These are phyloP conservation scores for Cassiopea andromeda DNA, from an alignment of 30 jellyfish, hydroid and myxozoan species.

Conservation along the genomic window DNA sequence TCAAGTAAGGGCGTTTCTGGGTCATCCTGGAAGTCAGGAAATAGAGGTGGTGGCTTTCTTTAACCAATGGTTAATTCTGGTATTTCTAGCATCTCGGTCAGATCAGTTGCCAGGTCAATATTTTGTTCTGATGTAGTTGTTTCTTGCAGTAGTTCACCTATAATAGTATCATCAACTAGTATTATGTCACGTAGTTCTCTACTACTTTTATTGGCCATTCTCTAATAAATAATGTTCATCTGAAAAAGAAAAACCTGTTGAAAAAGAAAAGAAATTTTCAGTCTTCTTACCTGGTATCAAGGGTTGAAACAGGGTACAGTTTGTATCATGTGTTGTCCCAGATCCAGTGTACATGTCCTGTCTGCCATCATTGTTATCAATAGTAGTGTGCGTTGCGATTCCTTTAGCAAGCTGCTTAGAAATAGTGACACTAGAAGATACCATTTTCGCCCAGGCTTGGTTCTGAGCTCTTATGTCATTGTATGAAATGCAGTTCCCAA, in stretches of 20 bases:
- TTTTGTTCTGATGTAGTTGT: neutral
- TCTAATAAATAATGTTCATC: neutral
- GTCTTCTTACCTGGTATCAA: conserved; percentile 32
- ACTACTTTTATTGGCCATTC: neutral
- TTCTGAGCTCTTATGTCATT: conserved; percentile 42
- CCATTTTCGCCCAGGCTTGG: conserved; percentile 67
- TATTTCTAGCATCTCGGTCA: conserved; percentile 30
- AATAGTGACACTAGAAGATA: conserved; percentile 18
- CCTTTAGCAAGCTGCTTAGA: conserved; percentile 40
- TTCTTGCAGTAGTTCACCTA: neutral
- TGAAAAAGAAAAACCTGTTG: neutral
- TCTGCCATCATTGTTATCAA: conserved; percentile 50
- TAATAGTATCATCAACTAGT: neutral
- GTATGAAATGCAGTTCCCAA: conserved; percentile 65
- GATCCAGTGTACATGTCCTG: conserved; percentile 42
- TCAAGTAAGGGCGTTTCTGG: conserved; percentile 8
- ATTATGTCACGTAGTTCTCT: neutral
- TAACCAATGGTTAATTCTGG: conserved; percentile 21
- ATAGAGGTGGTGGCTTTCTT: conserved; percentile 32
- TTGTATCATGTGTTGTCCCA: conserved; percentile 62
- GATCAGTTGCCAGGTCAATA: conserved; percentile 16
- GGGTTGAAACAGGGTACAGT: conserved; percentile 58
- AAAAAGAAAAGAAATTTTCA: neutral
- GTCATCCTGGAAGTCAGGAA: conserved; percentile 34
- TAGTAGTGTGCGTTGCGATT: conserved; percentile 49